These are phyloP conservation scores for Coreius guichenoti DNA, from an alignment of 2,797 vertebrate genomes.

Conservation along the genomic window DNA sequence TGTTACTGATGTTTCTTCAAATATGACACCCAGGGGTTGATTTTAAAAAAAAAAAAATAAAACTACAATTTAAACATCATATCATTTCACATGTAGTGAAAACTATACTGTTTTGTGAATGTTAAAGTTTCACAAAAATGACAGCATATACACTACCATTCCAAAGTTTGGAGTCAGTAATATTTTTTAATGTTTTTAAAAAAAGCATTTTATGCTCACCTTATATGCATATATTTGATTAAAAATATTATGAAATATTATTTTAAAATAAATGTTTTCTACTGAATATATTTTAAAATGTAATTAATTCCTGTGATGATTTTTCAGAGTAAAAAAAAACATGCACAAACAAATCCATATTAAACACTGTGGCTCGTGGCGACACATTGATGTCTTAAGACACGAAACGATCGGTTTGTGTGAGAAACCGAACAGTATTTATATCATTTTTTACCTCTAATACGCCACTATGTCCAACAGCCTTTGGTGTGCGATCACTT, in stretches of 20 bases:
- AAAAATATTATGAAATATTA: neutral
- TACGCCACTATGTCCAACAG: too few species aligned
- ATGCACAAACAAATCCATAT: too few species aligned
- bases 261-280: neutral
- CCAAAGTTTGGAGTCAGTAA: neutral
- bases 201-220: neutral
- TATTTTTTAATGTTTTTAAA: neutral
- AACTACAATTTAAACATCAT: neutral
- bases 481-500: too few species aligned
- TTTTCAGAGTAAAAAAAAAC: too few species aligned
- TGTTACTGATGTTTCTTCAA: neutral
- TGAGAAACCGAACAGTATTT: too few species aligned
- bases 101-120: neutral
- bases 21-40: neutral
- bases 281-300: neutral
- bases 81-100: neutral
- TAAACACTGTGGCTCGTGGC: too few species aligned
- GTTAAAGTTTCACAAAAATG: neutral
- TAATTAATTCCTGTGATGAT: neutral
- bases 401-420: too few species aligned
- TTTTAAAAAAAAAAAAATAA: neutral
- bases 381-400: too few species aligned
- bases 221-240: neutral
- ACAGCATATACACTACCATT: neutral
- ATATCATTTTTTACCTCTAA: too few species aligned